phyloP scores from a whole-genome alignment of 2,113 vertebrate species.

The Hippopotamus amphibius region DNA sequence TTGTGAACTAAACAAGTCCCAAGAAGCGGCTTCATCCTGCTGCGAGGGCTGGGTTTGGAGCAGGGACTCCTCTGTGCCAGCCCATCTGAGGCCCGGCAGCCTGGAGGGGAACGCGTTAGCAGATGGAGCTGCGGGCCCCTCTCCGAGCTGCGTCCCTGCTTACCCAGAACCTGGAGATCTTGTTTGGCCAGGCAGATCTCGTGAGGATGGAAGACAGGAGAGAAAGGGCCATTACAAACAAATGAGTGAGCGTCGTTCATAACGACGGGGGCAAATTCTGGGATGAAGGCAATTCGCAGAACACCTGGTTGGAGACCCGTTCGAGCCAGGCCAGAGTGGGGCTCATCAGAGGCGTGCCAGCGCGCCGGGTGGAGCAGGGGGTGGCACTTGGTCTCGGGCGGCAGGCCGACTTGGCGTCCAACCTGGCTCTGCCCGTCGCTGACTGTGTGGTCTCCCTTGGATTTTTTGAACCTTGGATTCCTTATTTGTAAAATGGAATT shows the following conservation, averaged over 20 bases:
- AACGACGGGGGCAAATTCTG: background rate
- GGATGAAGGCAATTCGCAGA: background rate
- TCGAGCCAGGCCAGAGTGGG: background rate
- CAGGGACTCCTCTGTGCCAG: fast-evolving
- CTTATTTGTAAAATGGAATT: constrained; percentile 54
- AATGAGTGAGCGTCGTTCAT: background rate
- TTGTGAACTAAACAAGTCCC: background rate
- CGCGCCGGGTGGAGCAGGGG: fast-evolving
- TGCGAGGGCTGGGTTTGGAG: background rate
- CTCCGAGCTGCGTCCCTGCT: fast-evolving
- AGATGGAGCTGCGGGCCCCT: fast-evolving
- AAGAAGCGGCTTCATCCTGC: background rate
- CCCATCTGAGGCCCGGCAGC: fast-evolving
- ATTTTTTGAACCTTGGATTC: constrained; percentile 39
- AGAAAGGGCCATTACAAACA: background rate
- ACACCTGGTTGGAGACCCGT: fast-evolving
- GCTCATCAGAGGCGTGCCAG: background rate
- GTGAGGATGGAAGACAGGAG: background rate
- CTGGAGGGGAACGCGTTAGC: background rate
- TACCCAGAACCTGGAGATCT: too few relatives aligned
- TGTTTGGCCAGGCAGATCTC: background rate
- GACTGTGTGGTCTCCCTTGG: constrained; percentile 69
- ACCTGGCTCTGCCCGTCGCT: background rate
- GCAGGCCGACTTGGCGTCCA: background rate
- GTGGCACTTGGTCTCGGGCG: background rate